Evolutionary conservation across 2,888 invertebrate species (phyloP).

Genomic region (Corbicula japonica): DNA sequence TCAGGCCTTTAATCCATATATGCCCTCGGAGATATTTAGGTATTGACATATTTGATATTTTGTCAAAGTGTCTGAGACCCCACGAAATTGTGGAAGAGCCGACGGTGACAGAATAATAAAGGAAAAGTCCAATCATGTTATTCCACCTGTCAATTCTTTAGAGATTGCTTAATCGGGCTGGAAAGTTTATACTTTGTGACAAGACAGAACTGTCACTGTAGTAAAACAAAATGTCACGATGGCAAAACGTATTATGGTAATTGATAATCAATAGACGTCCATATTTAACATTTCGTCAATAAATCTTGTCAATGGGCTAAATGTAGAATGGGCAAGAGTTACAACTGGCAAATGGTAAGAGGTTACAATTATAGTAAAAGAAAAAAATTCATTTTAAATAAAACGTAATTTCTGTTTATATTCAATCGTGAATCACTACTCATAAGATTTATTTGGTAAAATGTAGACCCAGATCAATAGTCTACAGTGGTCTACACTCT

Average conservation of each 20-base stretch:
- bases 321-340: no score
- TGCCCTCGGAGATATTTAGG: constrained; percentile 4
- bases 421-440: no score
- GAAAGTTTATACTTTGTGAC: constrained; percentile 34
- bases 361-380: no score
- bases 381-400: no score
- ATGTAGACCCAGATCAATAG: no score
- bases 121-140: constrained; percentile 29
- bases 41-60: constrained; percentile 14
- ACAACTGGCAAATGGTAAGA: no score
- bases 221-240: constrained; percentile 28
- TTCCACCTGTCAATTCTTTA: constrained; percentile 34
- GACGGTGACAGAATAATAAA: constrained; percentile 30
- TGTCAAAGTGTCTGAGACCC: constrained; percentile 15
- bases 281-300: not conserved
- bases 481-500: no score
- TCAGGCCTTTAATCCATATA: constrained; percentile 8
- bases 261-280: constrained; percentile 25
- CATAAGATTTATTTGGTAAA: no score
- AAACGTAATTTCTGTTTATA: no score
- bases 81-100: constrained; percentile 5
- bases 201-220: constrained; percentile 26
- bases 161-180: constrained; percentile 29
- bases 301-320: no score
- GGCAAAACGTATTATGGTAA: constrained; percentile 18